Percentiles rank a stretch among this genome's conserved stretches.
Evolutionary conservation across 2,113 vertebrate genomes (phyloP).

Genomic region (Bubo blakistoni): DNA sequence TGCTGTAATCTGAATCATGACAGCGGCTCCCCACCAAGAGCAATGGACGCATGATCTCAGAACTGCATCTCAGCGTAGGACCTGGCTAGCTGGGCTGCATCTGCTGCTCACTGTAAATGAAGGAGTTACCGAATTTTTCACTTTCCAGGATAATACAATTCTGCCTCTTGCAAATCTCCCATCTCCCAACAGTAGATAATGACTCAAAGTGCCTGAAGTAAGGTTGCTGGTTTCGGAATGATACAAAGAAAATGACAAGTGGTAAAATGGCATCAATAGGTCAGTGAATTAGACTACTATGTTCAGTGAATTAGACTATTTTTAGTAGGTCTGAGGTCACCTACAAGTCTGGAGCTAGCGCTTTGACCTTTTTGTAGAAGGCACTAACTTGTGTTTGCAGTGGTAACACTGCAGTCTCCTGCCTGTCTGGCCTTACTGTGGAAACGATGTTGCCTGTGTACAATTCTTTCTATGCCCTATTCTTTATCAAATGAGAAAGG

Average conservation of each 20-base stretch:
- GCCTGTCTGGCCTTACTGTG: not conserved
- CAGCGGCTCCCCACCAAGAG: not conserved
- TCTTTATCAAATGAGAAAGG: slow-evolving; percentile 17
- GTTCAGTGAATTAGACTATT: slow-evolving; percentile 13
- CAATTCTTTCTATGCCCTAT: not conserved
- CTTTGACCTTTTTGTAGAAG: slow-evolving; percentile 42
- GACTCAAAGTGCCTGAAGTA: not conserved
- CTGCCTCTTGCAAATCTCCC: not conserved
- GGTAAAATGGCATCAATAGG: not conserved
- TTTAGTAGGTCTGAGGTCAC: slow-evolving; percentile 40
- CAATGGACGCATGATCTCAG: not conserved
- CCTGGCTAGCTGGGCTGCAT: not conserved
- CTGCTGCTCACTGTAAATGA: not conserved
- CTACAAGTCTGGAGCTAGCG: slow-evolving; percentile 7
- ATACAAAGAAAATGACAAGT: not conserved
- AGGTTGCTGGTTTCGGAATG: not conserved
- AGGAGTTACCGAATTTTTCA: not conserved
- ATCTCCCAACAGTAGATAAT: not conserved
- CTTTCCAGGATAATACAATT: not conserved
- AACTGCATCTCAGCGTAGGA: not conserved
- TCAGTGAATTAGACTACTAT: not conserved
- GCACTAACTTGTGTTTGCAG: slow-evolving; percentile 14
- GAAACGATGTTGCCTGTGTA: not conserved
- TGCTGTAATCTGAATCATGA: not conserved
- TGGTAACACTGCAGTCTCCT: not conserved